These are phyloP conservation scores for Silurus glanis DNA, from an alignment of 2,113 vertebrate species.

Conservation along the genomic window DNA sequence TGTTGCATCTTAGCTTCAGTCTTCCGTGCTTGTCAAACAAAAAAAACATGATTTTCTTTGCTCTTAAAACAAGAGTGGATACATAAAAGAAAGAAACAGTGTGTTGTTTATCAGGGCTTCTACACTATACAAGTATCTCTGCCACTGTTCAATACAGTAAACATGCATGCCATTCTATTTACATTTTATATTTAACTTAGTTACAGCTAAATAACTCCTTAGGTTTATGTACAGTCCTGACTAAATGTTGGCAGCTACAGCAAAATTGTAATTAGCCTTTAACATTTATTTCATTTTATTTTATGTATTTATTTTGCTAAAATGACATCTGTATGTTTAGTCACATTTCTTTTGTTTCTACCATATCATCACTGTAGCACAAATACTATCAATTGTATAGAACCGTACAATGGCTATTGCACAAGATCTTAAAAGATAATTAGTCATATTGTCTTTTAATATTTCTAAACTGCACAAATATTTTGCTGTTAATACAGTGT, in stretches of 20 bases:
- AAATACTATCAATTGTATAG: not conserved
- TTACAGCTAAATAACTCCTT: not conserved
- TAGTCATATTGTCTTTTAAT: not conserved
- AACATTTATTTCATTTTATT: too few relatives aligned
- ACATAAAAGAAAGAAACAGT: not conserved
- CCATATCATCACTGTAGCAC: not conserved
- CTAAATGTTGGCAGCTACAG: too few relatives aligned
- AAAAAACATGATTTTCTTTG: not conserved
- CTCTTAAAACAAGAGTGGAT: not conserved
- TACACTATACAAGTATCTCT: not conserved
- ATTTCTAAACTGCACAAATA: not conserved
- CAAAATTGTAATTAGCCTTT: too few relatives aligned
- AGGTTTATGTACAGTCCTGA: not conserved
- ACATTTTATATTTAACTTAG: not conserved
- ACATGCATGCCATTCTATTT: not conserved
- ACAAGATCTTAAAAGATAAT: not conserved
- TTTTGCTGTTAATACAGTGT: not conserved
- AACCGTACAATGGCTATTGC: not conserved
- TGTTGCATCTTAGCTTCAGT: not conserved
- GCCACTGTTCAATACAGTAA: not conserved
- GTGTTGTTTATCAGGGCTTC: not conserved
- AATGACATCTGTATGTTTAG: not conserved
- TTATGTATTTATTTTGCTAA: too few relatives aligned
- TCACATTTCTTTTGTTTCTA: not conserved
- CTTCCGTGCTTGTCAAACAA: not conserved